phyloP scores from a whole-genome alignment of 2,888 invertebrate species.

The Actias luna region DNA sequence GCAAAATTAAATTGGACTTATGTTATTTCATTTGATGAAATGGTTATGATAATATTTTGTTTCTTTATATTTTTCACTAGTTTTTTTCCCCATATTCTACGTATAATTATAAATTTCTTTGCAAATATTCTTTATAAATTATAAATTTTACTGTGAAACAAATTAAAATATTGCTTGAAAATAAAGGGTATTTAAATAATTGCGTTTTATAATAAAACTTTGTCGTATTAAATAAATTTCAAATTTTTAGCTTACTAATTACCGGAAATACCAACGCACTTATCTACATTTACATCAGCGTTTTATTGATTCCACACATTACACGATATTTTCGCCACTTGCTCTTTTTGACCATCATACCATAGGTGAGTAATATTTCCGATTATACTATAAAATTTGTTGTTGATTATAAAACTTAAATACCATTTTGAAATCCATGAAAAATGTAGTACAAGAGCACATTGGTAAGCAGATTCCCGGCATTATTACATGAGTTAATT shows the following conservation, averaged over 20 bases:
- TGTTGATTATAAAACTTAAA: neutral
- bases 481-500: constrained; percentile 46
- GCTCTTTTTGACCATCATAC: neutral
- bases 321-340: too few relatives aligned
- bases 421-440: neutral
- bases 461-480: neutral
- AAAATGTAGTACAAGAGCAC: neutral
- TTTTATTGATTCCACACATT: neutral
- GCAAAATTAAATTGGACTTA: too few relatives aligned
- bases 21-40: too few relatives aligned
- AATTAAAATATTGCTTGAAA: neutral
- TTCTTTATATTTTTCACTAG: too few relatives aligned
- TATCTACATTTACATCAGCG: neutral
- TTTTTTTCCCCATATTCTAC: too few relatives aligned
- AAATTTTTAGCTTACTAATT: neutral
- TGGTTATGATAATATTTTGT: too few relatives aligned
- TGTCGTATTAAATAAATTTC: neutral
- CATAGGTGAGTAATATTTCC: neutral
- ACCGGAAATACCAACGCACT: neutral
- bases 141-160: neutral
- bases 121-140: too few relatives aligned
- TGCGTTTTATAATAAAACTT: neutral
- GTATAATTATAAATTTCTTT: too few relatives aligned
- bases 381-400: neutral
- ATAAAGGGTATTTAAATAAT: neutral